Evolutionary conservation across 2,797 vertebrate species (phyloP), one percentile per base, ranked within the genome.

Genomic region (Characodon lateralis): DNA sequence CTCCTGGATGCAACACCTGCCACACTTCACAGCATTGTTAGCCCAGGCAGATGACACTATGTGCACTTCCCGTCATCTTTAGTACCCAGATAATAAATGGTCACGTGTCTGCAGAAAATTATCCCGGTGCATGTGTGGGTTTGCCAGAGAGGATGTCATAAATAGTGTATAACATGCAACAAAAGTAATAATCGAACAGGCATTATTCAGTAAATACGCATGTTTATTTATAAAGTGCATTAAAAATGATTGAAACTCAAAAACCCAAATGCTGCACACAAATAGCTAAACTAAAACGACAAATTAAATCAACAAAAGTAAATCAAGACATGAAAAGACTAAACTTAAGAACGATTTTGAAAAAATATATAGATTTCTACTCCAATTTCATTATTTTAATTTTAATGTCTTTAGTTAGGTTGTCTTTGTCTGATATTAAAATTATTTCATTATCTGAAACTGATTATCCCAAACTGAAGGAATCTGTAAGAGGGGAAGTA

Each of bases 1-100:
- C 93, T 96, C 77, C 51, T 84, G 10, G 18, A 78, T 22, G 12
- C 69, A 72, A 68, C 88, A 93, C 51, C 90, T 91, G 87, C 71
- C 26, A 56, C n/a, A 24, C 0, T 85, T 92, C 88, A 76, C 92
- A 93, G 80, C 51, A 80, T 71, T 73, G 20, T 82, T 77, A 66
- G 41, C 18, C 26, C 50, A 73, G 65, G 70, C 2, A 46, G 39
- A 66, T 13, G 24, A 20, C 48, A 72, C 58, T 28, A 81, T 71
- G 9, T 46, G 31, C 46, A n/a, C 61, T 41, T 73, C 2, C 50
- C 16, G 24, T 73, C 82, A 84, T 83, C 74, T 82, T 83, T 46
- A 77, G 58, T 83, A 89, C 90, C 85, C 84, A 88, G 16, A 77
- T 61, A 72, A 18, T 3, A 78, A 78, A 43, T 24, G 43, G 20